phyloP scores from a whole-genome alignment of 2,888 invertebrate genomes.

The Heliconius ethilla region DNA sequence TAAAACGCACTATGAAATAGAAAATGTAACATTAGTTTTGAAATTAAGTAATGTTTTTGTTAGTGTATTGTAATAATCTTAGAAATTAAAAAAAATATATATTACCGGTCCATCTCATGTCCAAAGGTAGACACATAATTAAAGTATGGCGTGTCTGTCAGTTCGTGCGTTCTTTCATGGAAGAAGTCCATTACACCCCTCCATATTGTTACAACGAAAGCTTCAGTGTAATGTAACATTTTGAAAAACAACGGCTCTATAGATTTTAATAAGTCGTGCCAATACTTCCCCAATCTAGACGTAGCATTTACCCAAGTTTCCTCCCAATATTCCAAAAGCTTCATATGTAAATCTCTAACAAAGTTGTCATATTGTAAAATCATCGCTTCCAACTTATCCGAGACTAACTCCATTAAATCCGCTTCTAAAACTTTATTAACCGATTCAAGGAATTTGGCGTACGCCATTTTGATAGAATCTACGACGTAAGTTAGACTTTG shows the following conservation, averaged over 20 bases:
- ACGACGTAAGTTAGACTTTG: constrained; percentile 89
- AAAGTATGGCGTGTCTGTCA: constrained; percentile 91
- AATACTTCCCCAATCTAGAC: constrained; percentile 84
- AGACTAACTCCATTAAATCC: constrained; percentile 87
- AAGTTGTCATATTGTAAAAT: constrained; percentile 90
- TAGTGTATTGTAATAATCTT: too few relatives aligned
- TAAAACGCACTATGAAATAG: neutral
- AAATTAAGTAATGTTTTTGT: neutral
- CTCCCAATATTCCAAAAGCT: constrained; percentile 84
- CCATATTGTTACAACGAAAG: constrained; percentile 87
- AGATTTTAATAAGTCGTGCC: constrained; percentile 87
- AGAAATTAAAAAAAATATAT: neutral
- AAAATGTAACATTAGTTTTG: neutral
- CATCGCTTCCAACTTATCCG: constrained; percentile 85
- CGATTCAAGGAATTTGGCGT: constrained; percentile 86
- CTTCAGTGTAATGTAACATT: constrained; percentile 88
- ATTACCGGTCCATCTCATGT: constrained; percentile 86
- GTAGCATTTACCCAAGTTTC: constrained; percentile 87
- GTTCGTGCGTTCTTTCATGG: constrained; percentile 89
- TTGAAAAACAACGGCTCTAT: constrained; percentile 91
- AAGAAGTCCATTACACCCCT: constrained; percentile 90
- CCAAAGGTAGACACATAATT: constrained; percentile 90
- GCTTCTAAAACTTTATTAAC: constrained; percentile 87
- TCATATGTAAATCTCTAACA: constrained; percentile 88
- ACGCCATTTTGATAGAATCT: constrained; percentile 86